Base-by-base conservation (phyloP, 2,888 invertebrate species). In the Cosmia pyralina region DNA sequence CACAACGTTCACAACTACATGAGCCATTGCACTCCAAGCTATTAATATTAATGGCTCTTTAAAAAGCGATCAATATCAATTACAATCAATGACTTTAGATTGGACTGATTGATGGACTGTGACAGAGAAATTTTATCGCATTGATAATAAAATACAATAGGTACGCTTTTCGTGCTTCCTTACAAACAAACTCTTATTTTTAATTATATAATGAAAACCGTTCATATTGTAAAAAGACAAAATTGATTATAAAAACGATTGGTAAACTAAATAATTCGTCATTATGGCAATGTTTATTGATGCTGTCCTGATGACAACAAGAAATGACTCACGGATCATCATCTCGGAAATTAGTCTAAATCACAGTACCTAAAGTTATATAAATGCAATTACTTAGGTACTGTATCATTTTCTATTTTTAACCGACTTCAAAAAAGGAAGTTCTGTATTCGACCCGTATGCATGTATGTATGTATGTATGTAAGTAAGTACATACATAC, bases 21-120 rank as follows among this genome's bases (percentile, higher is more conserved):
- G 44, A 48, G 15, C 13, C 48, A 64, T 59, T 17, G n/a, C 5
- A 57, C 38, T 48, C 2, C 7, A 46, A 53, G 13, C 15, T 46
- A 17, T 48, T 52, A 5, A 34, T 52, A 55, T 11, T n/a, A 34
- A 66, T 72, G 13, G 41, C 2, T 53, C 6, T 46, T 58, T 48
- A 66, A 28, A 48, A 65, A 55, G 15, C 65, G 28, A 62, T 77
- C 46, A 71, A 65, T 65, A 68, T 53, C 28, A 65, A 62, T 79
- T 28, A 34, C 41, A 76, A 64, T 69, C 34, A 58, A 57, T 58
- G 28, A 53, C 38, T 69, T 62, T 44, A 50, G 22, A 79, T 72
- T 63, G 34, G 4, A 48, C 38, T 66, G 52, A 70, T 68, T 59
- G 50, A 79, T 59, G 15, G 19, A n/a, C 44, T 55, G n/a, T 64